phyloP scores from a whole-genome alignment of 2,797 vertebrate species.

The Danio jaintianensis region DNA sequence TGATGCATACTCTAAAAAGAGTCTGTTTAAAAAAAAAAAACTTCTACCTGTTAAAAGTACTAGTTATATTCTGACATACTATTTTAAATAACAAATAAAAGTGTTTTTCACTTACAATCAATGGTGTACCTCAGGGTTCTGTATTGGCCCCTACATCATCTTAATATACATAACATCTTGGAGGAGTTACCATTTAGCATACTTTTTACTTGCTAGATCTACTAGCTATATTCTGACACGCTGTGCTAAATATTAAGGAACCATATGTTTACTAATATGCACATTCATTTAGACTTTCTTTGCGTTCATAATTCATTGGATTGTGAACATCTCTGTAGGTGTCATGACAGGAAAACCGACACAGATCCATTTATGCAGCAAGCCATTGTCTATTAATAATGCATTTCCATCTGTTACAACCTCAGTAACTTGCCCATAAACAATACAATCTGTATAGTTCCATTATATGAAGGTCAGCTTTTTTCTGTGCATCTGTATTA shows the following conservation, averaged over 20 bases:
- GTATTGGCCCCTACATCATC: too few relatives aligned
- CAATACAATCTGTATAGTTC: neutral
- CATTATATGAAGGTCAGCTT: neutral
- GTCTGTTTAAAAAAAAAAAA: too few relatives aligned
- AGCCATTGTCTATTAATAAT: constrained; percentile 31
- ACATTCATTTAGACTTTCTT: neutral
- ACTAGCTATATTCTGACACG: neutral
- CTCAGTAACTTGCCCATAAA: neutral
- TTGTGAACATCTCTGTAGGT: constrained; percentile 23
- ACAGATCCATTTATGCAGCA: constrained; percentile 47
- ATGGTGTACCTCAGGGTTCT: too few relatives aligned
- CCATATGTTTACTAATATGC: neutral
- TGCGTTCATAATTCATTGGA: constrained; percentile 10
- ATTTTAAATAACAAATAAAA: too few relatives aligned
- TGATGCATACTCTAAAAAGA: too few relatives aligned
- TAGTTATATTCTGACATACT: too few relatives aligned
- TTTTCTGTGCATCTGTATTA: neutral
- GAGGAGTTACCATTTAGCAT: neutral
- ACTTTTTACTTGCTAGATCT: neutral
- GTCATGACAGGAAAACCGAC: constrained; percentile 25
- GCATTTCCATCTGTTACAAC: constrained; percentile 36
- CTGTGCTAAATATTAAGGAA: neutral
- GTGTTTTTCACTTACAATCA: too few relatives aligned
- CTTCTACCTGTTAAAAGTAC: too few relatives aligned
- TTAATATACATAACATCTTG: too few relatives aligned